Evolutionary conservation across 2,113 vertebrate genomes (phyloP).

Genomic region (Strigops habroptila): DNA sequence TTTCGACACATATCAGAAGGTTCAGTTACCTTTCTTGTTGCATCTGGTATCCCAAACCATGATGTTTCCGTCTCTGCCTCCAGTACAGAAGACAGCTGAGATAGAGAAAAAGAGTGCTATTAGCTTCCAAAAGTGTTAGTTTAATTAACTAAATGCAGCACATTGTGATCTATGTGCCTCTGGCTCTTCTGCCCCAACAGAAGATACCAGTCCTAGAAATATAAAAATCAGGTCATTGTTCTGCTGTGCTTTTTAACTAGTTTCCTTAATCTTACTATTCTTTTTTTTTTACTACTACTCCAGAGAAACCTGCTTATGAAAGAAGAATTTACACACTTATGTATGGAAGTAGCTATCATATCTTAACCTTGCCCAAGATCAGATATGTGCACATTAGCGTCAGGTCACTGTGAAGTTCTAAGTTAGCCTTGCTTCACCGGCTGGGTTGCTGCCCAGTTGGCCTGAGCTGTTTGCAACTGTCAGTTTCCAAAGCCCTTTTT

Average conservation of each 20-base stretch:
- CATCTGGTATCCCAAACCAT: conserved; percentile 97
- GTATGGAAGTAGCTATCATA: background rate
- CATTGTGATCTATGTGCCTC: background rate
- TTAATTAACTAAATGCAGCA: background rate
- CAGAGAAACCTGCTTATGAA: background rate
- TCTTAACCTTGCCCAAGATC: background rate
- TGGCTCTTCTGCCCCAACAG: background rate
- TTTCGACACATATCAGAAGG: background rate
- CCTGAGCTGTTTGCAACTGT: background rate
- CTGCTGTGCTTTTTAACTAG: background rate
- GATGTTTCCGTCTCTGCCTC: conserved; percentile 95
- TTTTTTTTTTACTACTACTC: background rate
- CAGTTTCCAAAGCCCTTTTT: background rate
- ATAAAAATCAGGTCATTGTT: background rate
- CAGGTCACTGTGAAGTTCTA: background rate
- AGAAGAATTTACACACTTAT: background rate
- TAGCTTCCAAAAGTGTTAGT: background rate
- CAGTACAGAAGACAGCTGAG: conserved; percentile 93
- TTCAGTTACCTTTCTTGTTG: conserved; percentile 90
- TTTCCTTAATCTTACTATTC: background rate
- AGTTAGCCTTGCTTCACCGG: background rate
- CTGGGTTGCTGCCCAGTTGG: background rate
- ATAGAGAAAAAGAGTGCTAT: background rate
- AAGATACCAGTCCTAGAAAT: background rate
- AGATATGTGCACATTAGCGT: background rate